phyloP scores from a whole-genome alignment of 2,888 invertebrate species.

The Blastobasis lacticolella region DNA sequence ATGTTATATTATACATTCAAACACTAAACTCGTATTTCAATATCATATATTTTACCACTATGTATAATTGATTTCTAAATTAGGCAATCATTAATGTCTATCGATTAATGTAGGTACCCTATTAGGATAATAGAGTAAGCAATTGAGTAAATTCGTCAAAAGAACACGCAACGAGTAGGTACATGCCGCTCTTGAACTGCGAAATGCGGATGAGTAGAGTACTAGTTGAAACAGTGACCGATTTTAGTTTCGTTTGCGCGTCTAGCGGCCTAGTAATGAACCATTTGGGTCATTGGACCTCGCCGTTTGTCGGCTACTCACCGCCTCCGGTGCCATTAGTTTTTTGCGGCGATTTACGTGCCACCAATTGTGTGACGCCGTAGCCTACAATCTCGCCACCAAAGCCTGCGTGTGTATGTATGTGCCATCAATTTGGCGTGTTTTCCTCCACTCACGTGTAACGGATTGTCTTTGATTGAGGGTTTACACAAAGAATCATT shows the following conservation, averaged over 20 bases:
- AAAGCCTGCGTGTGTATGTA: constrained; percentile 14
- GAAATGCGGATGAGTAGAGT: background rate
- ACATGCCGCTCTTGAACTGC: too few species aligned
- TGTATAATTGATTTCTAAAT: too few species aligned
- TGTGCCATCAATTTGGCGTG: constrained; percentile 25
- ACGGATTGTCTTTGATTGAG: constrained; percentile 26
- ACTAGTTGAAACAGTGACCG: constrained; percentile 25
- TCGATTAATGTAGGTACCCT: too few species aligned
- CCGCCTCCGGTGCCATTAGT: constrained; percentile 51
- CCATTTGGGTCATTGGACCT: constrained; percentile 73
- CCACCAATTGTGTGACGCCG: constrained; percentile 49
- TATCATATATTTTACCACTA: too few species aligned
- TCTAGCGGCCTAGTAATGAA: constrained; percentile 58
- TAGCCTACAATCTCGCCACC: constrained; percentile 30
- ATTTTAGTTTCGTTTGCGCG: constrained; percentile 62
- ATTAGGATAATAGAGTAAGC: too few species aligned
- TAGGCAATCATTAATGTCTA: too few species aligned
- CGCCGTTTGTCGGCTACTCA: constrained; percentile 54
- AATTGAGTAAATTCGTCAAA: too few species aligned
- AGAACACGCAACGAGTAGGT: too few species aligned
- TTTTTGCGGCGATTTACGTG: constrained; percentile 50
- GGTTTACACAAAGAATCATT: constrained; percentile 25
- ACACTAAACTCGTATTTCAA: too few species aligned
- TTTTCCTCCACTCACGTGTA: constrained; percentile 26
- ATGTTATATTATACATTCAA: too few species aligned